A percentile compares a stretch with the other conserved stretches of the same genome.
These are phyloP conservation scores for Scortum barcoo DNA, from an alignment of 2,113 vertebrate species.

Conservation along the genomic window DNA sequence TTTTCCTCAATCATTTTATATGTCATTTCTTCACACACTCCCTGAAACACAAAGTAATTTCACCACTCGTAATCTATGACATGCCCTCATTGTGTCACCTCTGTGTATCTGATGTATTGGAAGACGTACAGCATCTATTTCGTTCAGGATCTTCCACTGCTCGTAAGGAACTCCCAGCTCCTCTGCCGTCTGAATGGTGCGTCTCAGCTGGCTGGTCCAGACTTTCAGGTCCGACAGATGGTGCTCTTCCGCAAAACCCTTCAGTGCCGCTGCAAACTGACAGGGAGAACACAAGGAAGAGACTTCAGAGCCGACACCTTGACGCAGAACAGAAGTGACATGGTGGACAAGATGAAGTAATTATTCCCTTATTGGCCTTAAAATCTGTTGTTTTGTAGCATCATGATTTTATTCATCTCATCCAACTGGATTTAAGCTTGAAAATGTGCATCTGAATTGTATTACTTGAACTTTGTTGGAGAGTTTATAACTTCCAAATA, in stretches of 20 bases:
- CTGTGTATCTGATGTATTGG: too few relatives aligned
- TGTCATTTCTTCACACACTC: slow-evolving; percentile 97
- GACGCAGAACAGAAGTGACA: neutral
- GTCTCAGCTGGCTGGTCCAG: slow-evolving; percentile 97
- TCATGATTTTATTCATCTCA: neutral
- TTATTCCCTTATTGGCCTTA: neutral
- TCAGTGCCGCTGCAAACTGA: slow-evolving; percentile 90
- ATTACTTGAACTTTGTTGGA: neutral
- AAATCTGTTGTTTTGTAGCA: neutral
- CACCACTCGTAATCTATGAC: neutral
- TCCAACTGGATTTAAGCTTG: neutral
- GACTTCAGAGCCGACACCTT: neutral
- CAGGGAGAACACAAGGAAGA: neutral
- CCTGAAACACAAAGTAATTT: slow-evolving; percentile 81
- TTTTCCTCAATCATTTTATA: slow-evolving; percentile 90
- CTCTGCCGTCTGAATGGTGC: slow-evolving; percentile 96
- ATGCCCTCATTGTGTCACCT: neutral
- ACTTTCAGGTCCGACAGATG: slow-evolving; percentile 93
- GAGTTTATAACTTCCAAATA: neutral
- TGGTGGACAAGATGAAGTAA: neutral
- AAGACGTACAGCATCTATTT: slow-evolving; percentile 93
- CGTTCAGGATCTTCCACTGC: slow-evolving; percentile 98
- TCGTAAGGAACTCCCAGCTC: slow-evolving; percentile 92
- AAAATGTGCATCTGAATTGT: neutral
- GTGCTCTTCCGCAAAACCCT: slow-evolving; percentile 89